Percentiles rank a stretch among this genome's conserved stretches.
Evolutionary conservation across 2,797 vertebrate species (phyloP).

Genomic region (Malurus splendens): DNA sequence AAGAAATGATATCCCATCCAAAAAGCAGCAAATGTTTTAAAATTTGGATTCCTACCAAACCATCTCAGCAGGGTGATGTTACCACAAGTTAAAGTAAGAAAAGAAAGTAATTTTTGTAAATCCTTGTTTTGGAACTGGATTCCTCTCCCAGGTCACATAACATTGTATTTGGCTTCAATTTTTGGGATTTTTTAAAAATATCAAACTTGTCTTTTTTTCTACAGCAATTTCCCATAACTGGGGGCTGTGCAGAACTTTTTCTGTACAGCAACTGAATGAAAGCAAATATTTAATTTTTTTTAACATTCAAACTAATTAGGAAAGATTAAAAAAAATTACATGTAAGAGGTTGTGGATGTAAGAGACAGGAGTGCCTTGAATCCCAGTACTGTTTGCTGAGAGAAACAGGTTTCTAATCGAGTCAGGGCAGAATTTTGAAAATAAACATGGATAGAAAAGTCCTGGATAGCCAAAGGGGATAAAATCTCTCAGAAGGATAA

Average conservation of each 20-base stretch:
- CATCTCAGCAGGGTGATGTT: background rate
- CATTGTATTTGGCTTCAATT: background rate
- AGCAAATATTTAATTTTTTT: accelerated
- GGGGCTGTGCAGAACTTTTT: background rate
- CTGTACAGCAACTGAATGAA: background rate
- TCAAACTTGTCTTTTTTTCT: background rate
- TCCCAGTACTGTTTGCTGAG: background rate
- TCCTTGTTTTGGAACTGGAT: background rate
- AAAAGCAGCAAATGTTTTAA: background rate
- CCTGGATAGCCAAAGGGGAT: background rate
- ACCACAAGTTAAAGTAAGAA: background rate
- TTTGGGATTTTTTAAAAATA: accelerated
- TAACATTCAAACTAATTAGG: background rate
- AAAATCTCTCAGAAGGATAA: background rate
- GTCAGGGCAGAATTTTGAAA: background rate
- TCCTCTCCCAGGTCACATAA: background rate
- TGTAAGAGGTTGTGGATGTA: background rate
- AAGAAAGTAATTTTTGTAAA: background rate
- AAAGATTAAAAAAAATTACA: background rate
- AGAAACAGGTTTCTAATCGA: background rate
- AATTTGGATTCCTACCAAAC: background rate
- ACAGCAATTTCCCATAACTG: background rate
- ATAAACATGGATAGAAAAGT: background rate
- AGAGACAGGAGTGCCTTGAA: background rate
- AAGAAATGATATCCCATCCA: background rate